These are phyloP conservation scores for Scopus umbretta DNA, from an alignment of 2,113 vertebrate genomes.

Conservation along the genomic window DNA sequence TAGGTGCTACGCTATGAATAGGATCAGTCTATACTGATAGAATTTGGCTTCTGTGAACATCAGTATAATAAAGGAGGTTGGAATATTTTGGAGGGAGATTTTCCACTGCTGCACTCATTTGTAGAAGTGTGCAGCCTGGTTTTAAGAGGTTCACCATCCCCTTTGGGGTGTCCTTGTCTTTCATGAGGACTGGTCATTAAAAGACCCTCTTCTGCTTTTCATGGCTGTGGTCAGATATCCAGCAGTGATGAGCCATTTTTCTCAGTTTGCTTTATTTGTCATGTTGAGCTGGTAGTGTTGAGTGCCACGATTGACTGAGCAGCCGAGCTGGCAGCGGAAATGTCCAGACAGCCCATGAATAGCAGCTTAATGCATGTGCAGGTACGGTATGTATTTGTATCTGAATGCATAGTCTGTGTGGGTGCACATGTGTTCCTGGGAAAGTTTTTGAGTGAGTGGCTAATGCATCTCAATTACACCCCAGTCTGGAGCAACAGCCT, in stretches of 20 bases:
- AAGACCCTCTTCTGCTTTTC: background rate
- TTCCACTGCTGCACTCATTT: background rate
- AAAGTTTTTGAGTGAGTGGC: conserved; percentile 45
- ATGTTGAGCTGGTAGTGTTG: background rate
- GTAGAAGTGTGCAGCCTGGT: background rate
- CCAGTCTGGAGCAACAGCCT: conserved; percentile 44
- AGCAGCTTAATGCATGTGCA: conserved; percentile 48
- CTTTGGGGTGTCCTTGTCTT: background rate
- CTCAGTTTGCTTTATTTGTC: background rate
- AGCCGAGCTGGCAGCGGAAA: conserved; percentile 26
- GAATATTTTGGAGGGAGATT: background rate
- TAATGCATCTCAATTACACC: conserved; percentile 53
- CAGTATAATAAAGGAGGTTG: background rate
- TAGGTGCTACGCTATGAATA: background rate
- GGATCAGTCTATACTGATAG: background rate
- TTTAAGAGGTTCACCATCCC: background rate
- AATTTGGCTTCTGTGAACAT: background rate
- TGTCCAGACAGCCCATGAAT: conserved; percentile 32
- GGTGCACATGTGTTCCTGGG: conserved; percentile 40
- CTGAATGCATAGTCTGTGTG: conserved; percentile 63
- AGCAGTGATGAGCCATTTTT: background rate
- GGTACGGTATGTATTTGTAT: conserved; percentile 57
- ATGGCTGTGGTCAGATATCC: background rate
- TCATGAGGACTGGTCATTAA: background rate
- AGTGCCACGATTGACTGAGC: background rate